Base-by-base conservation (phyloP, 2,113 vertebrate species). In the Cnemophilus loriae region DNA sequence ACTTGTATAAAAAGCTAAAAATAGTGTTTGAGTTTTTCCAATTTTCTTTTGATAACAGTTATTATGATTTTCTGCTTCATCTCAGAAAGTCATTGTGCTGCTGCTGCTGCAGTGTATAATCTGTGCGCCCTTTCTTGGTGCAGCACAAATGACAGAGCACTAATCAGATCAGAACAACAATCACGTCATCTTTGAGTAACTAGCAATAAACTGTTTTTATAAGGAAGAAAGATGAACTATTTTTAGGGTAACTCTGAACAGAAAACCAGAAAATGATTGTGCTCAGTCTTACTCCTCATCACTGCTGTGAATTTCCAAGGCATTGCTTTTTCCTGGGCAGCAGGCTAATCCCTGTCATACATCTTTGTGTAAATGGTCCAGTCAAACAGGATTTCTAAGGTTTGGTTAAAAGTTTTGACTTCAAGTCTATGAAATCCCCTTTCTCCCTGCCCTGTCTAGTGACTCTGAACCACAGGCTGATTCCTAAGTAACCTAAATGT, bases 1-100 rank as follows among this genome's bases (percentile, higher is more conserved):
- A 95, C 88, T 98, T 97, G 85, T 55, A 95, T 68, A 84, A 96
- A 91, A 97, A 96, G 94, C 96, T 97, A 97, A 96, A 98, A 97
- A 97, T 96, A 96, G 77, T 20, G 2, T 44, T 77, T 69, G 70
- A 84, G 56, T 78, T 96, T 92, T 93, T 75, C 87, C 91, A 89
- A 10, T 96, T 97, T 97, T 96, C 75, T 91, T 91, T 97, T 97
- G 92, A 87, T 96, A 96, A 86, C 93, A 93, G 93, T 92, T 96
- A 95, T 92, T 93, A 94, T 39, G 80, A 96, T 97, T 97, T 97
- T 97, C 94, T 97, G 95, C 95, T 96, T 97, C 92, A 76, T 86
- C 95, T 97, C 97, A 96, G 93, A 95, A 96, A 96, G 81, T 87
- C 16, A 95, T 96, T 96, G 94, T 93, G 93, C 86, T 94, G 92